phyloP scores from a whole-genome alignment of 2,797 vertebrate species.

The Typhlichthys eigenmanni region DNA sequence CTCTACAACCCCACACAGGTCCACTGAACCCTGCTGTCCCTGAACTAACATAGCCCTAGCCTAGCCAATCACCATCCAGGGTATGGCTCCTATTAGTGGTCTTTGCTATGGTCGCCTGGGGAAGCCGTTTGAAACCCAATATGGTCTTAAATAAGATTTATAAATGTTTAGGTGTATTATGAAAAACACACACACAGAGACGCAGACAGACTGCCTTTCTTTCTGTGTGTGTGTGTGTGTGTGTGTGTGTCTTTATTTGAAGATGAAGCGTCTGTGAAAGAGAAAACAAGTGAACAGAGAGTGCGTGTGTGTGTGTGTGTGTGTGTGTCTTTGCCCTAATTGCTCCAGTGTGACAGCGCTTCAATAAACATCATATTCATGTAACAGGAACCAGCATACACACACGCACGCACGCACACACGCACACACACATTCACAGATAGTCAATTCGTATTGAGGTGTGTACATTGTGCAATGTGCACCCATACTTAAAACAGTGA shows the following conservation, averaged over 20 bases:
- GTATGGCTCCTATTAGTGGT: slow-evolving; percentile 80
- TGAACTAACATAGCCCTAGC: neutral
- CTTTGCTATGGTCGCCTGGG: slow-evolving; percentile 64
- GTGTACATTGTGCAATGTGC: slow-evolving; percentile 51
- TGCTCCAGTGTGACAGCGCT: slow-evolving; percentile 68
- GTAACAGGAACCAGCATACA: slow-evolving; percentile 51
- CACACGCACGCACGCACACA: slow-evolving; percentile 24
- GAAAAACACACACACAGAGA: slow-evolving; percentile 68
- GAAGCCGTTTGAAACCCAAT: slow-evolving; percentile 83
- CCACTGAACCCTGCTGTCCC: slow-evolving; percentile 18
- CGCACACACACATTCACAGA: slow-evolving; percentile 42
- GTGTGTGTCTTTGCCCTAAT: slow-evolving; percentile 55
- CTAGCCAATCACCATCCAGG: neutral
- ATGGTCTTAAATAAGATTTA: slow-evolving; percentile 85
- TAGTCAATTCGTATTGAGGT: slow-evolving; percentile 26
- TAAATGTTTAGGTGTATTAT: slow-evolving; percentile 86
- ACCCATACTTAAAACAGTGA: slow-evolving; percentile 61
- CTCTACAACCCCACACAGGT: slow-evolving; percentile 15
- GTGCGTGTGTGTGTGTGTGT: slow-evolving; percentile 25
- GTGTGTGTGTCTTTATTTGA: slow-evolving; percentile 39
- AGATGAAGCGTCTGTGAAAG: slow-evolving; percentile 1
- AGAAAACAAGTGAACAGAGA: neutral
- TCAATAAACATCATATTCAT: slow-evolving; percentile 70
- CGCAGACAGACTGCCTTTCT: slow-evolving; percentile 13
- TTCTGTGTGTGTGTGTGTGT: slow-evolving; percentile 33